Base-by-base conservation (phyloP, 1,140 invertebrate genomes). In the Rhagoletis pomonella region DNA sequence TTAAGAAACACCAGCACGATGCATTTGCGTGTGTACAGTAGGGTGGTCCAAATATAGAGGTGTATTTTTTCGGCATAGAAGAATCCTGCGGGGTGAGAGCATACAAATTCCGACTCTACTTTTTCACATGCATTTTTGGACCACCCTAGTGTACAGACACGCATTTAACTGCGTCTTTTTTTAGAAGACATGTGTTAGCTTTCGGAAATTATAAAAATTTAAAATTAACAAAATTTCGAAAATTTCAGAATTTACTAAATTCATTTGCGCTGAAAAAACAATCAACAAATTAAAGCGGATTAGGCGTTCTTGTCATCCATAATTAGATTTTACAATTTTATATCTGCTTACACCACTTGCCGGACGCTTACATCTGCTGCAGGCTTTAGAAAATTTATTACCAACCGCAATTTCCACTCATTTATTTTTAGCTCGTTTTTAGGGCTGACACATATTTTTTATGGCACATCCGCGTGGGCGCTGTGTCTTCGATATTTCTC, bases 251-350 rank as follows among this genome's bases (percentile, higher is more conserved):
- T 1, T 59, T 59, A 59, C 29, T 29, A 29, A 29, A 29, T 29
- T 29, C 50, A 55, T 55, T 55, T 10, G 50, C 50, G 5, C 5
- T 55, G 50, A 7, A 73, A 42, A 17, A 29, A 47, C 67, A 5
- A n/a, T 3, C 67, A 17, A 73, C 67, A 73, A 73, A 73, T 73
- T 47, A 73, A n/a, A 73, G 39, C 67, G 42, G 67, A 73, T 73
- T 73, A 73, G n/a, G 42, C 42, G 67, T n/a, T 14, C n/a, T 73
- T 73, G 67, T 73, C 67, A n/a, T 14, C 6, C 39, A 44, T 12
- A 73, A 47, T 44, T 73, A 73, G 67, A 47, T 73, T 73, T 73
- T 73, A 73, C 4, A 12, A 73, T 44, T 17, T 47, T 73, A 44
- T 2, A 17, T 73, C 17, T 62, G 3, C 7, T 62, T 14, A 14